A percentile compares a stretch with the other conserved stretches of the same genome.
Evolutionary conservation across 92 coral and sea anemone genomes (phyloP).

Genomic region (Parazoanthus swiftii): DNA sequence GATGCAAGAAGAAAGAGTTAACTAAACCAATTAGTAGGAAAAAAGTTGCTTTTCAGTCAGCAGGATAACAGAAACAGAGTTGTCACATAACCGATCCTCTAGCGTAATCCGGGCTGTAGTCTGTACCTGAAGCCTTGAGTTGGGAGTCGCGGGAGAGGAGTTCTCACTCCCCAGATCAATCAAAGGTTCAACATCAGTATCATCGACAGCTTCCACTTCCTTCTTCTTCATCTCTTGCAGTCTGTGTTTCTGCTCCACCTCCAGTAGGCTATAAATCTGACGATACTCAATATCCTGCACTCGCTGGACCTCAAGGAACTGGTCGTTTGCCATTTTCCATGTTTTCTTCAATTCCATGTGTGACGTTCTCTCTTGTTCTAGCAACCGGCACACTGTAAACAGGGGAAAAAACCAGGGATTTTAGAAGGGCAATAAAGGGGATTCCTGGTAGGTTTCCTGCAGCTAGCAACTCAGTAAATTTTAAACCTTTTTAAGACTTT

Average conservation of each 20-base stretch:
- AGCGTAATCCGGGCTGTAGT: neutral
- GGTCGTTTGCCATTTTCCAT: conserved; percentile 98
- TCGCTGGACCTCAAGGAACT: conserved; percentile 80
- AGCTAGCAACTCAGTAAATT: too few species aligned
- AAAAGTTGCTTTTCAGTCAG: neutral
- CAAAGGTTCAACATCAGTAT: conserved; percentile 59
- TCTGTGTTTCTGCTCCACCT: conserved; percentile 70
- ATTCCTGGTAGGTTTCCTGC: too few species aligned
- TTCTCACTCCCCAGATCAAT: conserved; percentile 62
- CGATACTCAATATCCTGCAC: conserved; percentile 64
- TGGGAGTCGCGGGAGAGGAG: conserved; percentile 63
- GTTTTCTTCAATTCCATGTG: conserved; percentile 92
- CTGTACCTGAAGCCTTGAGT: conserved; percentile 23
- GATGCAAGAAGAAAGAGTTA: too few species aligned
- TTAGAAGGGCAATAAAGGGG: too few species aligned
- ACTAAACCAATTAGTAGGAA: neutral
- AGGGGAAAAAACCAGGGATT: neutral
- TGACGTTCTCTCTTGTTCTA: conserved; percentile 90
- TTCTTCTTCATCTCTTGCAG: conserved; percentile 53
- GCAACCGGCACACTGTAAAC: conserved; percentile 73
- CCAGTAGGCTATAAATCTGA: conserved; percentile 70
- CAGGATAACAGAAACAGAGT: neutral
- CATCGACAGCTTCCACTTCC: conserved; percentile 2
- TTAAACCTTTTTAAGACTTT: too few species aligned
- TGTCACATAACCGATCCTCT: neutral